Evolutionary conservation across 2,888 invertebrate species (phyloP).

Genomic region (Epsilonema sp.): DNA sequence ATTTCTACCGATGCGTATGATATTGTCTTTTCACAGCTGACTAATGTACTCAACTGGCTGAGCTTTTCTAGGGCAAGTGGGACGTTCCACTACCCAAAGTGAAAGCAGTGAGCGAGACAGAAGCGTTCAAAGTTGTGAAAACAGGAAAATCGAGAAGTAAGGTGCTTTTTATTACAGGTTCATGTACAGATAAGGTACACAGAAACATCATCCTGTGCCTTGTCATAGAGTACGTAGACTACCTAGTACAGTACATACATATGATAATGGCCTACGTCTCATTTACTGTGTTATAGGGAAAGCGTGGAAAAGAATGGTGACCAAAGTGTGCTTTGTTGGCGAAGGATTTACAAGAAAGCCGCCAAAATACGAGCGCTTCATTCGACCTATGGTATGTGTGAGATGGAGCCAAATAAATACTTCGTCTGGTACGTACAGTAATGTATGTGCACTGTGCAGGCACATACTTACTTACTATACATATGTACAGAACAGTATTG

Average conservation of each 20-base stretch:
- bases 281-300: slow-evolving; percentile 38
- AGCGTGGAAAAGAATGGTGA: slow-evolving; percentile 98
- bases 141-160: slow-evolving; percentile 65
- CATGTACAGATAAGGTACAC: background rate
- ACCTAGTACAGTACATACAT: background rate
- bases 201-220: background rate
- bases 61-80: slow-evolving; percentile 69
- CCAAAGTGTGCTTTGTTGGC: slow-evolving; percentile 90
- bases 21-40: too few species aligned
- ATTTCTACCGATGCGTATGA: too few species aligned
- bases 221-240: too few species aligned
- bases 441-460: too few species aligned
- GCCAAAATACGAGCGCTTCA: slow-evolving; percentile 94
- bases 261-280: background rate
- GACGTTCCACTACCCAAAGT: slow-evolving; percentile 98
- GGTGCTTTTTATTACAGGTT: background rate
- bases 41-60: too few species aligned
- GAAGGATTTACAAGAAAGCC: slow-evolving; percentile 97
- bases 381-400: slow-evolving; percentile 70
- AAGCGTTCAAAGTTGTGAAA: slow-evolving; percentile 78
- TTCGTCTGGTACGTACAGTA: too few species aligned
- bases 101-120: slow-evolving; percentile 79
- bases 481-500: too few species aligned
- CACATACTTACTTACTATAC: too few species aligned
- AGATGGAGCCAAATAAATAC: too few species aligned